Percentiles rank a stretch among this genome's conserved stretches.
Evolutionary conservation across 2,113 vertebrate genomes (phyloP).

Genomic region (Melanocharis versteri): DNA sequence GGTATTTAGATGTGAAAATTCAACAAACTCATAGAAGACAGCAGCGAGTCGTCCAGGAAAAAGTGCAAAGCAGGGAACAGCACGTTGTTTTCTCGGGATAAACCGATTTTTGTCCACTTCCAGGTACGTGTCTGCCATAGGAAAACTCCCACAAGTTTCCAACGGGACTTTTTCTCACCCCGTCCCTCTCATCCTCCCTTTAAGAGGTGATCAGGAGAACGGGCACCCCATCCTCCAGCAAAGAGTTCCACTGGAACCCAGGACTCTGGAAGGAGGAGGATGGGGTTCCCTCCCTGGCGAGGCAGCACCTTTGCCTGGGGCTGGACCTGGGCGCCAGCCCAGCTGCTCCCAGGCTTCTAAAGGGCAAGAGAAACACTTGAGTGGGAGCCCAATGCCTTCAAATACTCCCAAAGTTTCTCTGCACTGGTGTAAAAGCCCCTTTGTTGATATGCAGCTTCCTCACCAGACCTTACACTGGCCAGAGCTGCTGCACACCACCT

Average conservation of each 20-base stretch:
- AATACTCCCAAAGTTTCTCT: neutral
- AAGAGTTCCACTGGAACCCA: neutral
- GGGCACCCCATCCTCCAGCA: neutral
- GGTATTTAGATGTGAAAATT: neutral
- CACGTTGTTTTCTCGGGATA: fast-evolving
- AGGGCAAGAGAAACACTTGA: fast-evolving
- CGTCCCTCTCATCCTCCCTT: neutral
- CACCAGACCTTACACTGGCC: fast-evolving
- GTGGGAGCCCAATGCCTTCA: neutral
- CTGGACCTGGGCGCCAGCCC: neutral
- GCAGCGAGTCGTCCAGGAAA: fast-evolving
- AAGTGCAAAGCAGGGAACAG: neutral
- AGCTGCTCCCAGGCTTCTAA: neutral
- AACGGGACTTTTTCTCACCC: neutral
- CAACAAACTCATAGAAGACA: neutral
- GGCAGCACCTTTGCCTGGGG: neutral
- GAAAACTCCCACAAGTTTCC: neutral
- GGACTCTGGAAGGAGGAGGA: neutral
- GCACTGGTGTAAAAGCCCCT: neutral
- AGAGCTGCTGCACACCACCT: fast-evolving
- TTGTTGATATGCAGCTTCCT: fast-evolving
- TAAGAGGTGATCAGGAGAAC: fast-evolving
- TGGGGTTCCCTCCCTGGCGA: neutral
- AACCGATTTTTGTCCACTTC: neutral
- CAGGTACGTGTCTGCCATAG: fast-evolving